A percentile compares a stretch with the other conserved stretches of the same genome.
phyloP scores from a whole-genome alignment of 1,140 invertebrate species.

The Saccostrea echinata region DNA sequence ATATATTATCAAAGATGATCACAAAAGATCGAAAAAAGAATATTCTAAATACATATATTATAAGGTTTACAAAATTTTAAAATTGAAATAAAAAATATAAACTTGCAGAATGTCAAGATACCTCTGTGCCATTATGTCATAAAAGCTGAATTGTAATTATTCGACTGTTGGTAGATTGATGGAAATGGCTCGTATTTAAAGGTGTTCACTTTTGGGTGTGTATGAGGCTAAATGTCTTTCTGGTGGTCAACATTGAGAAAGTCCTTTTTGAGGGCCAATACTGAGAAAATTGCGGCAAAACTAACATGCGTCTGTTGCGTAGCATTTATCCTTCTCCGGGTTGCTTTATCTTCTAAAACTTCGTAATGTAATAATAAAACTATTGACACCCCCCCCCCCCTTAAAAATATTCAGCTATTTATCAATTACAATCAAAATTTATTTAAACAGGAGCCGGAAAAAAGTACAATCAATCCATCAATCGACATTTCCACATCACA shows the following conservation, averaged over 20 bases:
- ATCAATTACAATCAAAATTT: not conserved
- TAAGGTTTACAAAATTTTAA: constrained; percentile 16
- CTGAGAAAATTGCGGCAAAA: not conserved
- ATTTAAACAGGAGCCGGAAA: too few relatives aligned
- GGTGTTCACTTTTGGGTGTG: not conserved
- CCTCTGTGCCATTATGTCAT: not conserved
- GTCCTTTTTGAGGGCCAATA: not conserved
- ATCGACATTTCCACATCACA: too few relatives aligned
- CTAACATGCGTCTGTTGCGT: not conserved
- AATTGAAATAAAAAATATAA: not conserved
- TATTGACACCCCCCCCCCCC: too few relatives aligned
- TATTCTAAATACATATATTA: constrained; percentile 10
- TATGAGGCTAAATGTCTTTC: not conserved
- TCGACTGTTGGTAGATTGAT: not conserved
- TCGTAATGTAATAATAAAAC: not conserved
- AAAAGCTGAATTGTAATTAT: not conserved
- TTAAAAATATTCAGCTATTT: not conserved
- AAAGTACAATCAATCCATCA: too few relatives aligned
- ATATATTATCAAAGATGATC: not conserved
- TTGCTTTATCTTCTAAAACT: not conserved
- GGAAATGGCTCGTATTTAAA: not conserved
- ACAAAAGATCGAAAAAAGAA: not conserved
- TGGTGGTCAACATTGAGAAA: too few relatives aligned
- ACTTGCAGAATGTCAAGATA: not conserved
- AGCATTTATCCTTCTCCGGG: not conserved